Evolutionary conservation across 2,797 vertebrate species (phyloP).

Genomic region (Neosalanx taihuensis): DNA sequence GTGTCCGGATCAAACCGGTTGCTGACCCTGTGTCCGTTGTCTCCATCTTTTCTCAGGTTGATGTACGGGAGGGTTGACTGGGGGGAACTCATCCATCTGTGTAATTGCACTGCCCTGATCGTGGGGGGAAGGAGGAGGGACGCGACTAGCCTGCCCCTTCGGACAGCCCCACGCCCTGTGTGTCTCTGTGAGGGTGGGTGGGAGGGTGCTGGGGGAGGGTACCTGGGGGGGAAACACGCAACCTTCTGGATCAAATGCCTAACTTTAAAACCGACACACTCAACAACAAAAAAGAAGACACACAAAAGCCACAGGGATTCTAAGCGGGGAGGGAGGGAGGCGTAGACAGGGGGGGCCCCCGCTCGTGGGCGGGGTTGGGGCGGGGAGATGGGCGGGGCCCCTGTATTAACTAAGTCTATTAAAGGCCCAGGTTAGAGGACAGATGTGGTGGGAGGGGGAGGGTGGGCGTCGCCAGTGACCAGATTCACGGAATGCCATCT

Average conservation of each 20-base stretch:
- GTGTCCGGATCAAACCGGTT: not conserved
- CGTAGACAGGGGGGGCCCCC: slow-evolving; percentile 39
- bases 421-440: slow-evolving; percentile 25
- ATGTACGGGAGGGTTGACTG: slow-evolving; percentile 80
- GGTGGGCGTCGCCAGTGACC: slow-evolving; percentile 30
- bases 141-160: slow-evolving; percentile 55
- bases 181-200: slow-evolving; percentile 66
- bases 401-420: slow-evolving; percentile 41
- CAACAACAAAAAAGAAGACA: slow-evolving; percentile 43
- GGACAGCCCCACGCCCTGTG: slow-evolving; percentile 51
- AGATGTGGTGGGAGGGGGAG: slow-evolving; percentile 22
- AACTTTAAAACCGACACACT: slow-evolving; percentile 66
- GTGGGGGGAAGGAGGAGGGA: slow-evolving; percentile 68
- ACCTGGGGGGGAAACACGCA: slow-evolving; percentile 57
- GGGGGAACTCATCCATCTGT: slow-evolving; percentile 75
- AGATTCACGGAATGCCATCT: slow-evolving; percentile 30
- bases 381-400: slow-evolving; percentile 7
- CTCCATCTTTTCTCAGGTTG: slow-evolving; percentile 67
- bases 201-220: slow-evolving; percentile 68
- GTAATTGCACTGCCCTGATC: slow-evolving; percentile 81
- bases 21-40: not conserved
- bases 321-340: slow-evolving; percentile 38
- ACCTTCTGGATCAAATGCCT: slow-evolving; percentile 69
- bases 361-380: slow-evolving; percentile 24
- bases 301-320: slow-evolving; percentile 52